Evolutionary conservation across 1,140 invertebrate species (phyloP), one percentile per base, ranked within the genome.

Genomic region (Plectrocnemia conspersa): DNA sequence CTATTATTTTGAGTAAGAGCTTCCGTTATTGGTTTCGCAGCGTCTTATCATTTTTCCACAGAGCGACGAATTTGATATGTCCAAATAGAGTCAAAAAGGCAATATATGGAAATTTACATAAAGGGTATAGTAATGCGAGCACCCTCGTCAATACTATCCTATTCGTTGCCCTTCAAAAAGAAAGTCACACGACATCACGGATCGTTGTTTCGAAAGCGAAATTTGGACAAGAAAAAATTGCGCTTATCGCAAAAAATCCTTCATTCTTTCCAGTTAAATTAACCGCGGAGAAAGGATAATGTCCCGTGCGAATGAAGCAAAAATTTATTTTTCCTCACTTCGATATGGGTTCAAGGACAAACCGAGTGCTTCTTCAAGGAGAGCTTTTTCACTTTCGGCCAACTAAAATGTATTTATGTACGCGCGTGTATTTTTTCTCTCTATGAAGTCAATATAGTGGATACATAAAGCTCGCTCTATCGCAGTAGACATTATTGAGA

Each of bases 401-500:
- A 11, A 25, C 21, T 21, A 52, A 40, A 52, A 47, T 23, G 13
- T 22, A 48, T 48, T 22, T 16, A 27, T 27, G 6, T 48, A 35
- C 22, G 24, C 16, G n/a, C n/a, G n/a, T n/a, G n/a, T n/a, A 29
- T 19, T 29, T 32, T 27, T 47, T 47, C n/a, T n/a, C n/a, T n/a
- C n/a, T 18, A 27, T 29, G 24, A 16, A 47, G 24, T 32, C 24
- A 47, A 38, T 15, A 16, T 7, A 38, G 35, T 16, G 18, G 18
- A 38, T 50, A 38, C 23, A 33, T 16, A 13, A 15, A 21, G 10
- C 40, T 35, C 25, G 35, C 33, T 33, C 25, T 35, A 50, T 38
- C 35, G 22, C 21, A 32, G 29, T 50, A 27, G 47, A 50, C 47
- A 50, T 50, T 50, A 50, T 50, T 45, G 41, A 45, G 23, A 54